phyloP scores from a whole-genome alignment of 2,888 invertebrate genomes.

The Eustalomyia histrio region DNA sequence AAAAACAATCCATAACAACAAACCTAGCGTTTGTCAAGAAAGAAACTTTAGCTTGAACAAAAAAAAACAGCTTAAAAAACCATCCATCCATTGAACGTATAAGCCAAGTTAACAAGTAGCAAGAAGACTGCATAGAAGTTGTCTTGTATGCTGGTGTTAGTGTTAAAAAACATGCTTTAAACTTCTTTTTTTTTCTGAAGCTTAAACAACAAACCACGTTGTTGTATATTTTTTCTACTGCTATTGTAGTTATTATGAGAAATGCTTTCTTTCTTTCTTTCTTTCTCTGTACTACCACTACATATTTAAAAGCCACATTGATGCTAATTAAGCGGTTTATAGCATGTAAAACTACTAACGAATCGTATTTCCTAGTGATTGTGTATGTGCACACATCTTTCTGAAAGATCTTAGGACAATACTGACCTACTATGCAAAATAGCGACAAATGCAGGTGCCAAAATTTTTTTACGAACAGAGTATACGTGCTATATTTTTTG shows the following conservation, averaged over 20 bases:
- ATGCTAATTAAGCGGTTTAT: neutral
- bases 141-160: conserved; percentile 15
- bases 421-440: too few species aligned
- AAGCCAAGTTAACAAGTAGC: conserved; percentile 1
- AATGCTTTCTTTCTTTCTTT: conserved; percentile 67
- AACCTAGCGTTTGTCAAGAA: neutral
- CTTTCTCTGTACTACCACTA: conserved; percentile 14
- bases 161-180: conserved; percentile 38
- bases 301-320: neutral
- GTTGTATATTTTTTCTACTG: conserved; percentile 31
- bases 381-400: too few species aligned
- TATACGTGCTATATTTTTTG: too few species aligned
- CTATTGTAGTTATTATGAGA: conserved; percentile 36
- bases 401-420: too few species aligned
- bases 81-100: neutral
- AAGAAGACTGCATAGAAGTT: conserved; percentile 22
- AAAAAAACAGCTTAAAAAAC: conserved; percentile 30
- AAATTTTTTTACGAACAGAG: too few species aligned
- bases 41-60: conserved; percentile 12
- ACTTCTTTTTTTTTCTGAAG: conserved; percentile 56
- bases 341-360: too few species aligned
- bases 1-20: conserved; percentile 24
- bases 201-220: conserved; percentile 46
- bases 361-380: too few species aligned
- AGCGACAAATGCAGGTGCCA: too few species aligned